Evolutionary conservation across 2,113 vertebrate genomes (phyloP), one percentile per base, ranked within the genome.

Genomic region (Quiscalus mexicanus): DNA sequence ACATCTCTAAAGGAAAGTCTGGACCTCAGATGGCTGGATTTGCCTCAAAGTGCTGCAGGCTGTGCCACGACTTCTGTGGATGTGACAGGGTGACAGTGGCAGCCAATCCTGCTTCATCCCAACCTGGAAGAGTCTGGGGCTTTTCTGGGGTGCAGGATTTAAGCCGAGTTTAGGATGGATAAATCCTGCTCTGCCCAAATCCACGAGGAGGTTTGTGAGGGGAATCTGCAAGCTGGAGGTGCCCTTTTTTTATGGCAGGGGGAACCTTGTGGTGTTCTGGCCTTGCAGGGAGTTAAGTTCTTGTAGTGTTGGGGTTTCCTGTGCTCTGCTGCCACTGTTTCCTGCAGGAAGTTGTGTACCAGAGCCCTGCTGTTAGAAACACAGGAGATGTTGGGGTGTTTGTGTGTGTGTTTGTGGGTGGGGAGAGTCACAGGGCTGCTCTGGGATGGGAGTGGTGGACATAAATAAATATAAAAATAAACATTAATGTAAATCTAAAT

Each of bases 241-340:
- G n/a, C 23, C 28, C 9, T 80, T 37, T 42, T 78, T 78, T 56
- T 7, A 5, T 0, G 12, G 35, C 16, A 4, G 14, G 9, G 70
- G 31, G 45, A 28, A 19, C 8, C 52, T 15, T 0, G 2, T 5
- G 23, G 35, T 2, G 3, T 9, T 35, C 1, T 0, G 12, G n/a
- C 39, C 33, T 37, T 20, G 33, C 27, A 22, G 41, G 60, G 35
- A 62, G 50, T 45, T 7, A 5, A 21, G 6, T 28, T 55, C 47
- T 25, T 28, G 37, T 4, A 2, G 8, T 3, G 1, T 2, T 30
- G 10, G 79, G 41, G 71, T 31, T 92, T 68, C 89, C 89, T 83
- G 58, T 5, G 5, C 45, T 44, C 47, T 12, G 78, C 59, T 31
- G 37, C 8, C 33, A 2, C 55, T 16, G 41, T 27, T 91, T 95